Evolutionary conservation across 1,140 invertebrate species (phyloP).

Genomic region (Rhagoletis pomonella): DNA sequence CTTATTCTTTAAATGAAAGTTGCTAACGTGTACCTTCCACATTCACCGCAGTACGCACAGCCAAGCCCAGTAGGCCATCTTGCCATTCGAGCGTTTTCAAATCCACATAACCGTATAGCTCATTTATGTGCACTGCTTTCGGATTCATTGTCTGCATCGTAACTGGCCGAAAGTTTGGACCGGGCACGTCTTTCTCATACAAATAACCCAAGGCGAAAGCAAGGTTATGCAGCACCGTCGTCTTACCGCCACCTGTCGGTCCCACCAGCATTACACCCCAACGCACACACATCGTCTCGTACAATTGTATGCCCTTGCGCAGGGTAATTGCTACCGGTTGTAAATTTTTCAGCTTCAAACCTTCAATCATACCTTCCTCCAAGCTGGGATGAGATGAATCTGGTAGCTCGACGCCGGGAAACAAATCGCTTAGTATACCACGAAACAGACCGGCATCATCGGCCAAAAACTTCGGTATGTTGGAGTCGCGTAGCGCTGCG

Average conservation of each 20-base stretch:
- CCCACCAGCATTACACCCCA: constrained; percentile 97
- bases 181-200: constrained; percentile 76
- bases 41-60: constrained; percentile 81
- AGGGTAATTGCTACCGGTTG: constrained; percentile 81
- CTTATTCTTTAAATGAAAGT: background rate
- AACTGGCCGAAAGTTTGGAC: constrained; percentile 79
- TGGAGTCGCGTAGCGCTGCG: constrained; percentile 91
- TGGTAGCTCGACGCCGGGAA: constrained; percentile 88
- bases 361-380: constrained; percentile 76
- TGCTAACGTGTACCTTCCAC: constrained; percentile 73
- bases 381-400: constrained; percentile 86
- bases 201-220: constrained; percentile 81
- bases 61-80: constrained; percentile 87
- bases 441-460: constrained; percentile 89
- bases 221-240: constrained; percentile 80
- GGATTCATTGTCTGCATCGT: constrained; percentile 87
- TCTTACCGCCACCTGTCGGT: constrained; percentile 89
- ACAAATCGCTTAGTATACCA: constrained; percentile 92
- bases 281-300: constrained; percentile 93
- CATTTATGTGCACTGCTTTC: constrained; percentile 90
- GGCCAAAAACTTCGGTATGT: constrained; percentile 92
- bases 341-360: constrained; percentile 76
- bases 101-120: constrained; percentile 92
- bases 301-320: constrained; percentile 88
- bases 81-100: constrained; percentile 90